phyloP scores from a whole-genome alignment of 2,888 invertebrate genomes.

The Conistra vaccinii region DNA sequence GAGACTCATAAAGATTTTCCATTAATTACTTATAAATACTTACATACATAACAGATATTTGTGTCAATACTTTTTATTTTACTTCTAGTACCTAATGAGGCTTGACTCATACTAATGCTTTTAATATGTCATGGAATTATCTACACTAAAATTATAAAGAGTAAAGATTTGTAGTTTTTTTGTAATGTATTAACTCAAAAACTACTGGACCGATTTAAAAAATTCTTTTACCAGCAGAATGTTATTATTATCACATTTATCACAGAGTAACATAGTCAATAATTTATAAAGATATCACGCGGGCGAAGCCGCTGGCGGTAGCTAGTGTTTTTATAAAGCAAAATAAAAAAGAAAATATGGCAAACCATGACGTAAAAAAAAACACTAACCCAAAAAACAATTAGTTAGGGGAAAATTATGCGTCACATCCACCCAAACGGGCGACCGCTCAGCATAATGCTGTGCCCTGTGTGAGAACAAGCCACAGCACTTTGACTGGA shows the following conservation, averaged over 20 bases:
- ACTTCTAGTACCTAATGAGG: neutral
- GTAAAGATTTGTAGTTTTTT: too few species aligned
- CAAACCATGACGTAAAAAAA: neutral
- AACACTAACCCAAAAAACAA: neutral
- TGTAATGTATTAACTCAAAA: too few species aligned
- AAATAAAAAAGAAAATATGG: neutral
- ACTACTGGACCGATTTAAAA: too few species aligned
- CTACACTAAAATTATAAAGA: too few species aligned
- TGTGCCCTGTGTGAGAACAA: neutral
- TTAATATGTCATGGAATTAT: neutral
- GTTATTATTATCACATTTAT: too few species aligned
- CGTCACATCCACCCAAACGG: neutral
- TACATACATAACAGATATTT: slow-evolving; percentile 1
- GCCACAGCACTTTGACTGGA: neutral
- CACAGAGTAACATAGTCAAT: too few species aligned
- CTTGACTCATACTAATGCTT: neutral
- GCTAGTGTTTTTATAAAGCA: neutral
- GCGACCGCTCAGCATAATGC: neutral
- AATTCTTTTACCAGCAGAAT: too few species aligned
- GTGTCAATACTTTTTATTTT: slow-evolving; percentile 2
- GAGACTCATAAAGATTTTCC: neutral
- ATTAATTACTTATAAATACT: neutral
- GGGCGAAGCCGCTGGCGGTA: too few species aligned
- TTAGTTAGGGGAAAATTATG: neutral
- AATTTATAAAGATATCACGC: too few species aligned